Evolutionary conservation across 2,888 invertebrate species (phyloP).

Genomic region (Rambutsinella grinnellia): DNA sequence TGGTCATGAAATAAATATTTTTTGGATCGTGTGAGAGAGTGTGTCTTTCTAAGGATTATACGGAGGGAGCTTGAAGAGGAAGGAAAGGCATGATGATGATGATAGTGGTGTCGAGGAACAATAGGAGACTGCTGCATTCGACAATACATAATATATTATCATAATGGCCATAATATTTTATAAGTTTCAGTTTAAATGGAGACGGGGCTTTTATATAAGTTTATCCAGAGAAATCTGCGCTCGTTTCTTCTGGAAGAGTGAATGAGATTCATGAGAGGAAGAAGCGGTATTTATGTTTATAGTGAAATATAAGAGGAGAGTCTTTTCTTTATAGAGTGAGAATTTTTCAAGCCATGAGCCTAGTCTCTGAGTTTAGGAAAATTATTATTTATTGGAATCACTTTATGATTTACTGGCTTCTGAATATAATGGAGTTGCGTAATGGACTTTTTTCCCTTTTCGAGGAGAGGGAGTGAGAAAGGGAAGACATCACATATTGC

Average conservation of each 20-base stretch:
- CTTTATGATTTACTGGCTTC: conserved; percentile 58
- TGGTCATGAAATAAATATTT: background rate
- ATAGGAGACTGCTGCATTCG: conserved; percentile 44
- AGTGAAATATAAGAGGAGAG: background rate
- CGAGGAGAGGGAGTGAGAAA: conserved; percentile 22
- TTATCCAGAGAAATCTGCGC: conserved; percentile 52
- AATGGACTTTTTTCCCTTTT: conserved; percentile 51
- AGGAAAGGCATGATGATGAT: background rate
- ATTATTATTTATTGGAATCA: conserved; percentile 58
- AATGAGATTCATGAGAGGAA: background rate
- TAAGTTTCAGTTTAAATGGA: background rate
- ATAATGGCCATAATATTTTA: conserved; percentile 51
- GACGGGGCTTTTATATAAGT: background rate
- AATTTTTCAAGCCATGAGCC: background rate
- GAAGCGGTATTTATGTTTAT: background rate
- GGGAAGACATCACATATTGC: conserved; percentile 7
- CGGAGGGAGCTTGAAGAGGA: conserved; percentile 13
- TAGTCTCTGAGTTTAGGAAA: conserved; percentile 20
- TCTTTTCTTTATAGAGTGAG: background rate
- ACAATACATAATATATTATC: conserved; percentile 52
- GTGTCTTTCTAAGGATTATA: conserved; percentile 3
- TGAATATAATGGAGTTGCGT: conserved; percentile 57
- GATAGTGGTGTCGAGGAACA: conserved; percentile 22
- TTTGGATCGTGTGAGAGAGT: conserved; percentile 1
- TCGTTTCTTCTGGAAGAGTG: background rate